These are phyloP conservation scores for Eupithecia dodoneata DNA, from an alignment of 2,888 invertebrate species.

Conservation along the genomic window DNA sequence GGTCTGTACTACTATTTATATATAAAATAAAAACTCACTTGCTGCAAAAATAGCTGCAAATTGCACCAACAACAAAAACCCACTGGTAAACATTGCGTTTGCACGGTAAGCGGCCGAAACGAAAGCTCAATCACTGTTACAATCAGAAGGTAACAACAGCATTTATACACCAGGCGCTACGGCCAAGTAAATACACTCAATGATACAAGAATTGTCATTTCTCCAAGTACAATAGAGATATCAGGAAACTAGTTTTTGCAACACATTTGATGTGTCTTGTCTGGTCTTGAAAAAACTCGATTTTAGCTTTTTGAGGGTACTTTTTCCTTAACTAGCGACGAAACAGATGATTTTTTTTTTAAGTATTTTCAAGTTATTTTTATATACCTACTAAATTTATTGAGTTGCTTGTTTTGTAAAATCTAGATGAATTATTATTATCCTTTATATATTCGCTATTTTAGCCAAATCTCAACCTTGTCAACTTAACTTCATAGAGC, in stretches of 20 bases:
- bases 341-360: background rate
- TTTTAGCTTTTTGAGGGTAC: background rate
- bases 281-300: background rate
- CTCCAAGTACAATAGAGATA: slow-evolving; percentile 13
- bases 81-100: slow-evolving; percentile 50
- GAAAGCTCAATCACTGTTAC: slow-evolving; percentile 51
- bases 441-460: background rate
- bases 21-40: slow-evolving; percentile 49
- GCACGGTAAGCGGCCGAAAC: slow-evolving; percentile 42
- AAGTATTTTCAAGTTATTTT: background rate
- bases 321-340: background rate
- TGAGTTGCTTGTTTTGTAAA: background rate
- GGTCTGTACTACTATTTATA: no score
- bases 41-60: slow-evolving; percentile 49
- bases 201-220: slow-evolving; percentile 22
- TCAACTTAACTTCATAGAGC: background rate
- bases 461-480: background rate
- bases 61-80: slow-evolving; percentile 50
- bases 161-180: slow-evolving; percentile 32
- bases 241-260: slow-evolving; percentile 10
- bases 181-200: slow-evolving; percentile 2
- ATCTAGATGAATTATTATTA: background rate
- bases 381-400: background rate
- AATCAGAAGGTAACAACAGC: slow-evolving; percentile 26
- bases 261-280: background rate